Evolutionary conservation across 1,140 invertebrate species (phyloP).

Genomic region (Hormaphis cornu): DNA sequence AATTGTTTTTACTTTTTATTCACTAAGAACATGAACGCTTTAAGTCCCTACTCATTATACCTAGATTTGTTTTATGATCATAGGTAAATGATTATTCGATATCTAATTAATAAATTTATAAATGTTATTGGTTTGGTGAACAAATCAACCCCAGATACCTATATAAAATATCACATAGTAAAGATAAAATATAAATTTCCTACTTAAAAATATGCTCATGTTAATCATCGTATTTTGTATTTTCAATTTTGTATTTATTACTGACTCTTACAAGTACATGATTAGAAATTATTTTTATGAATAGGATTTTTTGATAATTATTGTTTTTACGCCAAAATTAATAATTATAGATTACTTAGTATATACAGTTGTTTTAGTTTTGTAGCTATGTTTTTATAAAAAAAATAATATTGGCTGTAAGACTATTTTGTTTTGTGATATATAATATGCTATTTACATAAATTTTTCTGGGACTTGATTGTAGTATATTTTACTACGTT

Average conservation of each 20-base stretch:
- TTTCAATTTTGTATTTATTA: neutral
- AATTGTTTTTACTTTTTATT: too few species aligned
- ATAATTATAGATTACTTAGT: too few species aligned
- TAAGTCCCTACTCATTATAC: too few species aligned
- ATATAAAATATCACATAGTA: too few species aligned
- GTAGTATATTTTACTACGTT: too few species aligned
- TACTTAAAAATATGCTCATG: neutral
- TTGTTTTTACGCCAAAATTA: neutral
- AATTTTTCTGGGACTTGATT: too few species aligned
- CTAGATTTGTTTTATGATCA: too few species aligned
- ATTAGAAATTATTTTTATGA: constrained; percentile 17
- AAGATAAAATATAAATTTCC: neutral
- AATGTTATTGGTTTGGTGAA: too few species aligned
- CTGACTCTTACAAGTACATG: neutral
- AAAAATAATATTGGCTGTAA: constrained; percentile 19
- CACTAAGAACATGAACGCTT: neutral
- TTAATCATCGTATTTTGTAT: constrained; percentile 5
- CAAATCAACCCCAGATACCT: too few species aligned
- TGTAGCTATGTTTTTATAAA: neutral
- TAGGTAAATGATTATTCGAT: neutral
- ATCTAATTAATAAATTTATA: neutral
- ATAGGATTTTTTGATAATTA: constrained; percentile 12
- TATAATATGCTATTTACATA: constrained; percentile 18
- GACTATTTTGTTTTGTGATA: constrained; percentile 21
- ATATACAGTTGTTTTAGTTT: neutral